Evolutionary conservation across 2,888 invertebrate genomes (phyloP).

Genomic region (Pachliopta kotzebuea): DNA sequence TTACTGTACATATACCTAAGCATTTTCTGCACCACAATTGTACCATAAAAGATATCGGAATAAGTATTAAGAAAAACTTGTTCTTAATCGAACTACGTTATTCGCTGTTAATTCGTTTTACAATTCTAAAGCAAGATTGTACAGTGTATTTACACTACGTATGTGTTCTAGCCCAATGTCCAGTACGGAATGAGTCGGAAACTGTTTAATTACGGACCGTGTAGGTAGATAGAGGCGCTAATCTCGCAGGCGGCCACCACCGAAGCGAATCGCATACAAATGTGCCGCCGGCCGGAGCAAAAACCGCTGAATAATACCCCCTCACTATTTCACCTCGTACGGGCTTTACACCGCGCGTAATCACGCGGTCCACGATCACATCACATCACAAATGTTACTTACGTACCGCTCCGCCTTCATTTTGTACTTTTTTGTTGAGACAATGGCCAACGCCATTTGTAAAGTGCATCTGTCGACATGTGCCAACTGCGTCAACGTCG

Average conservation of each 20-base stretch:
- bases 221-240: slow-evolving; percentile 53
- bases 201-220: slow-evolving; percentile 68
- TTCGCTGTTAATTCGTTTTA: not conserved
- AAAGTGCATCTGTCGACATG: slow-evolving; percentile 50
- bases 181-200: slow-evolving; percentile 53
- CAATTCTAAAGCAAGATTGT: not conserved
- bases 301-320: slow-evolving; percentile 73
- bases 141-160: not conserved
- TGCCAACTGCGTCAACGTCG: slow-evolving; percentile 67
- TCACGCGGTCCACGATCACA: slow-evolving; percentile 63
- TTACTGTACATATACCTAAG: slow-evolving; percentile 56
- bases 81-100: not conserved
- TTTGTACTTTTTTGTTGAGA: slow-evolving; percentile 26
- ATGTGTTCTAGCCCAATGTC: slow-evolving; percentile 5
- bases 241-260: slow-evolving; percentile 65
- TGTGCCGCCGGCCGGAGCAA: slow-evolving; percentile 60
- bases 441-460: slow-evolving; percentile 31
- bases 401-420: slow-evolving; percentile 23
- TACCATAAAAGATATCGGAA: slow-evolving; percentile 44
- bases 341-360: slow-evolving; percentile 61
- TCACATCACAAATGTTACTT: slow-evolving; percentile 42
- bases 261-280: slow-evolving; percentile 75
- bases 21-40: slow-evolving; percentile 58
- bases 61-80: not conserved
- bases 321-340: slow-evolving; percentile 52